phyloP scores from a whole-genome alignment of 2,888 invertebrate genomes.

The Sipha maydis region DNA sequence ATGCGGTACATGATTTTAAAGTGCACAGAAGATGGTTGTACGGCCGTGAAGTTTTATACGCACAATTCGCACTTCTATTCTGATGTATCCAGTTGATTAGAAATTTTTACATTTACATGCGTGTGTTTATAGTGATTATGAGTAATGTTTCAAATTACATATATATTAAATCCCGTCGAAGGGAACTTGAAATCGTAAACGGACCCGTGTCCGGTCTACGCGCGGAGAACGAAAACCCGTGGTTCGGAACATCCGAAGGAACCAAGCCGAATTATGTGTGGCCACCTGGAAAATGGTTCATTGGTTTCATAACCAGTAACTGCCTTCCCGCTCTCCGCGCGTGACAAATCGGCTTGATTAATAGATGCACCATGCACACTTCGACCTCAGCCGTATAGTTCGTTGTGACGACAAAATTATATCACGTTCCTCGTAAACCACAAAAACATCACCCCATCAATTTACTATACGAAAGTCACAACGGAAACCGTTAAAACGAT shows the following conservation, averaged over 20 bases:
- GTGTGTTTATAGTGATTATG: too few relatives aligned
- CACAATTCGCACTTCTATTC: not conserved
- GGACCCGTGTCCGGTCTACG: not conserved
- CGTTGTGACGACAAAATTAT: constrained; percentile 26
- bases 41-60: not conserved
- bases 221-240: constrained; percentile 3
- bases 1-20: too few relatives aligned
- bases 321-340: not conserved
- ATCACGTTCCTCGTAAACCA: constrained; percentile 29
- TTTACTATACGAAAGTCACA: not conserved
- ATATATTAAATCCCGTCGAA: not conserved
- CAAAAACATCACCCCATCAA: not conserved
- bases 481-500: constrained; percentile 40
- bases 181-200: not conserved
- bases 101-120: too few relatives aligned
- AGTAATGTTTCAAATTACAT: not conserved
- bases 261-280: constrained; percentile 45
- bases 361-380: constrained; percentile 9
- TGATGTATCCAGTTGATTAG: too few relatives aligned
- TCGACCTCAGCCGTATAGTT: not conserved
- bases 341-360: constrained; percentile 49
- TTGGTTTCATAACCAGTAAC: constrained; percentile 1
- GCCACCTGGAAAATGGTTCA: constrained; percentile 32
- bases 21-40: too few relatives aligned
- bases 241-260: not conserved